phyloP scores from a whole-genome alignment of 2,113 vertebrate species.

The Neolamprologus toae region DNA sequence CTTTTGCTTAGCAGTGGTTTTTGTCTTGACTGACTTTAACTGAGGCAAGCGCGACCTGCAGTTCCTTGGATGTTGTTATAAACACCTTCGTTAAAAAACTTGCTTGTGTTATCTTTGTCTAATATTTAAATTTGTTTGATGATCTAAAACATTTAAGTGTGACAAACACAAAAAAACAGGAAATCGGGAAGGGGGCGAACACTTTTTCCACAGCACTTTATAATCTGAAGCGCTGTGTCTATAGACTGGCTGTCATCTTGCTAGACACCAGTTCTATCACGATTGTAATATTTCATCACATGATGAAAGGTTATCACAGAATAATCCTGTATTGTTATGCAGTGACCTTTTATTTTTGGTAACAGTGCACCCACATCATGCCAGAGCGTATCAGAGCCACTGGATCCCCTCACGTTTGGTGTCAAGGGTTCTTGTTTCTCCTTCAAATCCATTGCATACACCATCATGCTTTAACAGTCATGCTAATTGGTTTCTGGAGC shows the following conservation, averaged over 20 bases:
- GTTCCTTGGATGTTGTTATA: background rate
- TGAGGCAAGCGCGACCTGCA: accelerated
- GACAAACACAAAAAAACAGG: background rate
- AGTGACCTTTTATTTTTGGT: background rate
- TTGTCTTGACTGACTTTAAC: background rate
- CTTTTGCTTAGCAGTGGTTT: background rate
- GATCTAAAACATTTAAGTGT: background rate
- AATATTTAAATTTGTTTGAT: background rate
- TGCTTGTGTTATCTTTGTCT: background rate
- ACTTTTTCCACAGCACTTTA: background rate
- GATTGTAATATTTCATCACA: background rate
- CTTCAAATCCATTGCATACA: background rate
- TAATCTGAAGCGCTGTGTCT: background rate
- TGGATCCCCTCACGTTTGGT: accelerated
- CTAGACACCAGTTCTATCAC: accelerated
- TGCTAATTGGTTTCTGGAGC: background rate
- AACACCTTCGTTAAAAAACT: background rate
- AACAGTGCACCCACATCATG: background rate
- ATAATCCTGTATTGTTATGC: background rate
- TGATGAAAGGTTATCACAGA: background rate
- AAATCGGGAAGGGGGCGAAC: accelerated
- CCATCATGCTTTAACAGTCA: background rate
- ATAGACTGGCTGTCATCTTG: background rate
- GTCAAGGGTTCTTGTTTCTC: background rate
- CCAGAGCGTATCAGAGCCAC: background rate